phyloP scores from a whole-genome alignment of 92 coral and sea anemone species.

The Palythoa caribaeorum region DNA sequence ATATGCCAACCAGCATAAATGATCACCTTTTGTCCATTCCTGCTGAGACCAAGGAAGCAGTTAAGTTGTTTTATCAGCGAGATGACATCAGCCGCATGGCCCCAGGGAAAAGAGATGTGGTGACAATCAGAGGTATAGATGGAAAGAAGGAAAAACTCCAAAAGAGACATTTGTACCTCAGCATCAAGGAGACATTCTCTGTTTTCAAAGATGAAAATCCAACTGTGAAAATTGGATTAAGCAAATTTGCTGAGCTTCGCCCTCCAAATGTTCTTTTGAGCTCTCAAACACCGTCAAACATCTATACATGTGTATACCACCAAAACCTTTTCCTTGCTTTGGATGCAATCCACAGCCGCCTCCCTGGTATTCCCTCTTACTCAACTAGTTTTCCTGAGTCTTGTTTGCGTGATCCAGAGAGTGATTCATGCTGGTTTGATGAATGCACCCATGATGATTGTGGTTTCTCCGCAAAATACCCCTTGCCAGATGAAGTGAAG shows the following conservation, averaged over 20 bases:
- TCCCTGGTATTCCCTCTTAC: constrained; percentile 35
- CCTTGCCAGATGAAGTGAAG: constrained; percentile 51
- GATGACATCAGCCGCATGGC: constrained; percentile 61
- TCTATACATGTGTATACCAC: constrained; percentile 44
- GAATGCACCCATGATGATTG: constrained; percentile 51
- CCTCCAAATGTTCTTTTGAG: constrained; percentile 57
- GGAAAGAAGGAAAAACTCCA: constrained; percentile 58
- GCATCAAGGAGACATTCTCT: constrained; percentile 53
- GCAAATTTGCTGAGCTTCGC: constrained; percentile 19
- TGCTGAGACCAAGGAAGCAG: constrained; percentile 51
- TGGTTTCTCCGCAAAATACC: constrained; percentile 45
- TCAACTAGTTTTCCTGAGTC: not conserved
- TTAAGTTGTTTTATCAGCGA: constrained; percentile 42
- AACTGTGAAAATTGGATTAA: constrained; percentile 30
- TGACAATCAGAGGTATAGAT: constrained; percentile 25
- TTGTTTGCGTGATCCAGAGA: constrained; percentile 57
- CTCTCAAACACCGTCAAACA: constrained; percentile 27
- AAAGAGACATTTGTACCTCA: constrained; percentile 50
- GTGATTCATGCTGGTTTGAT: constrained; percentile 58
- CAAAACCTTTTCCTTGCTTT: constrained; percentile 58
- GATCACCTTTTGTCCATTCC: constrained; percentile 44
- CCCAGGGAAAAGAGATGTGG: constrained; percentile 64
- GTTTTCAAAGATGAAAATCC: constrained; percentile 37
- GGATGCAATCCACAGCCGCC: constrained; percentile 54
- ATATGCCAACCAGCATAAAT: constrained; percentile 21